Evolutionary conservation across 1,140 invertebrate species (phyloP).

Genomic region (Zaprionus camerounensis): DNA sequence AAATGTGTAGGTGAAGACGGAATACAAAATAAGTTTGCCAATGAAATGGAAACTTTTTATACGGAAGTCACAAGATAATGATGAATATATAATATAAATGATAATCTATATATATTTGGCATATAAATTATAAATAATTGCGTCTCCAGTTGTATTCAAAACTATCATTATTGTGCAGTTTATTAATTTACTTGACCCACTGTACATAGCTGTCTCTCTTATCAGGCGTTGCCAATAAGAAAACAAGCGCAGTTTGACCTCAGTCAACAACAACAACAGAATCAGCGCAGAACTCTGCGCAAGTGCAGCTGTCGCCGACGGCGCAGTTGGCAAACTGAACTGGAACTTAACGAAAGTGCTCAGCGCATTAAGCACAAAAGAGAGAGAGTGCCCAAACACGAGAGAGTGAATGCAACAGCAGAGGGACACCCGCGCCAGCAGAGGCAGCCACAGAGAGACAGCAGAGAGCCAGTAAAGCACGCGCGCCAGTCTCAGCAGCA

Average conservation of each 20-base stretch:
- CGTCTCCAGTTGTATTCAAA: too few species aligned
- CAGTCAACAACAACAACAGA: conserved; percentile 33
- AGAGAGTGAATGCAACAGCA: conserved; percentile 2
- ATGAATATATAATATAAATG: too few species aligned
- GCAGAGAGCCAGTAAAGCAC: neutral
- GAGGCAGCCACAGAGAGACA: neutral
- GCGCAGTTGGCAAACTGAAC: neutral
- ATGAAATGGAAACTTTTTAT: neutral
- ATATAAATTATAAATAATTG: too few species aligned
- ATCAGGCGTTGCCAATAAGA: conserved; percentile 37
- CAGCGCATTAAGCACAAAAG: conserved; percentile 38
- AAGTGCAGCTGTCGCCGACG: conserved; percentile 61
- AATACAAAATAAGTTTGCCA: neutral
- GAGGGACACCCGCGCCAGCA: conserved; percentile 4
- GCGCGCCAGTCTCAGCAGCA: conserved; percentile 1
- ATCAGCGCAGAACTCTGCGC: conserved; percentile 52
- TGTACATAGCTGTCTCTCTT: conserved; percentile 28
- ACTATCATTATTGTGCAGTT: too few species aligned
- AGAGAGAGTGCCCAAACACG: neutral
- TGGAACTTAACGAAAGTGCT: conserved; percentile 41
- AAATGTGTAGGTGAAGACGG: conserved; percentile 1
- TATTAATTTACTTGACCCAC: too few species aligned
- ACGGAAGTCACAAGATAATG: too few species aligned
- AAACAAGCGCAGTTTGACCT: conserved; percentile 23
- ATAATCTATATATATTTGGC: too few species aligned